Evolutionary conservation across 64 coral and sea anemone species (phyloP).

Genomic region (Trachythela sp.): DNA sequence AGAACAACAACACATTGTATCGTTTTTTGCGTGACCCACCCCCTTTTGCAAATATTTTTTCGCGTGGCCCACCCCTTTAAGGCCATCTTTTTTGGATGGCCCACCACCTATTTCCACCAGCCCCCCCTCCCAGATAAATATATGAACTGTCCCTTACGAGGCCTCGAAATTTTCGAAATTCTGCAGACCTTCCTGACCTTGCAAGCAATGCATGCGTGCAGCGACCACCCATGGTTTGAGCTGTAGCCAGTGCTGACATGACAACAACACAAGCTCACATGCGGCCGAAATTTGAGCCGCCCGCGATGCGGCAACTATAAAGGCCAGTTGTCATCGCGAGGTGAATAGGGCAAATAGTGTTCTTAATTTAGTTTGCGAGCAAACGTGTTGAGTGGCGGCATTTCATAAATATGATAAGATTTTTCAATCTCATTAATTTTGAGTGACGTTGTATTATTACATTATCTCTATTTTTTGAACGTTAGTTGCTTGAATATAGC

Average conservation of each 20-base stretch:
- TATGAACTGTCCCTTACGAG: no score
- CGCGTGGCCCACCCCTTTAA: no score
- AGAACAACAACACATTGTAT: no score
- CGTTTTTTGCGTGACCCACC: no score
- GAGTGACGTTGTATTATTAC: not conserved
- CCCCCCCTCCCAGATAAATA: no score
- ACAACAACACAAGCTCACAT: not conserved
- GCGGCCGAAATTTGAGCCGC: not conserved
- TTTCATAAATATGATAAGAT: slow-evolving; percentile 5
- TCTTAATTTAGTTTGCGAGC: not conserved
- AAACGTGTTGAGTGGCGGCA: slow-evolving; percentile 10
- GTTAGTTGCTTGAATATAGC: not conserved
- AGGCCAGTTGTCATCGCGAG: slow-evolving; percentile 9
- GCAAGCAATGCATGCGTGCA: not conserved
- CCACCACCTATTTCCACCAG: no score
- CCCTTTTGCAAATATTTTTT: no score
- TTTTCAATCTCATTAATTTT: not conserved
- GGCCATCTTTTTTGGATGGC: no score
- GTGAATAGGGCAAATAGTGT: slow-evolving; percentile 1
- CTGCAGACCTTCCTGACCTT: not conserved
- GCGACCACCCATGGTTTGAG: not conserved
- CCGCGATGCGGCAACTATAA: not conserved
- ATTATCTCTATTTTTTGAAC: not conserved
- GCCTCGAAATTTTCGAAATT: not conserved
- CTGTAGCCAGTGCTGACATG: not conserved